Percentiles rank a stretch among this genome's conserved stretches.
phyloP scores from a whole-genome alignment of 92 coral and sea anemone genomes.

The Galaxea fascicularis region DNA sequence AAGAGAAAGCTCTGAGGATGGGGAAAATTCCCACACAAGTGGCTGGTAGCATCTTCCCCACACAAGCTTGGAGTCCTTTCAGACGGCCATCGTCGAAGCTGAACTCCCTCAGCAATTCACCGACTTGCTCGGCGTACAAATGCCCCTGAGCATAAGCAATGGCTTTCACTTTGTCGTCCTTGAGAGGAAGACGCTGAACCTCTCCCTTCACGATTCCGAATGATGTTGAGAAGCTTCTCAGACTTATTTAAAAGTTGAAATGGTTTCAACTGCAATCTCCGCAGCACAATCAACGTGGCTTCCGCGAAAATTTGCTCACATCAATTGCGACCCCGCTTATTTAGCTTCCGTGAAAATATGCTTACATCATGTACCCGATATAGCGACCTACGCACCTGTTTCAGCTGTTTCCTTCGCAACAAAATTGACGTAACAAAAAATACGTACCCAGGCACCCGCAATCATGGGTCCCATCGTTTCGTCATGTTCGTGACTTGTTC shows the following conservation, averaged over 20 bases:
- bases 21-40: slow-evolving; percentile 74
- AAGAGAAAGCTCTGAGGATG: slow-evolving; percentile 70
- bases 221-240: slow-evolving; percentile 47
- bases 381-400: slow-evolving; percentile 8
- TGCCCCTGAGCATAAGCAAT: slow-evolving; percentile 86
- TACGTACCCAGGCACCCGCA: too few relatives aligned
- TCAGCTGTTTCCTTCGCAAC: too few relatives aligned
- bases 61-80: slow-evolving; percentile 77
- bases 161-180: slow-evolving; percentile 88
- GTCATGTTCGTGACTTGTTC: too few relatives aligned
- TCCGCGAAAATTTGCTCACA: too few relatives aligned
- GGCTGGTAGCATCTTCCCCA: slow-evolving; percentile 86
- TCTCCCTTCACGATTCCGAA: slow-evolving; percentile 81
- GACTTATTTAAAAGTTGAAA: too few relatives aligned
- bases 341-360: not conserved
- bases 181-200: slow-evolving; percentile 82
- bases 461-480: too few relatives aligned
- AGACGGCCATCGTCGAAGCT: slow-evolving; percentile 82
- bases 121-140: slow-evolving; percentile 87
- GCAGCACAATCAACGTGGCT: too few relatives aligned
- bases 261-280: too few relatives aligned
- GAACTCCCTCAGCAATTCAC: slow-evolving; percentile 63
- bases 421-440: not conserved
- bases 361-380: slow-evolving; percentile 32
- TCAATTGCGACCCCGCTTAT: too few relatives aligned